Evolutionary conservation across 1,140 invertebrate genomes (phyloP).

Genomic region (Hydropsyche tenuis): DNA sequence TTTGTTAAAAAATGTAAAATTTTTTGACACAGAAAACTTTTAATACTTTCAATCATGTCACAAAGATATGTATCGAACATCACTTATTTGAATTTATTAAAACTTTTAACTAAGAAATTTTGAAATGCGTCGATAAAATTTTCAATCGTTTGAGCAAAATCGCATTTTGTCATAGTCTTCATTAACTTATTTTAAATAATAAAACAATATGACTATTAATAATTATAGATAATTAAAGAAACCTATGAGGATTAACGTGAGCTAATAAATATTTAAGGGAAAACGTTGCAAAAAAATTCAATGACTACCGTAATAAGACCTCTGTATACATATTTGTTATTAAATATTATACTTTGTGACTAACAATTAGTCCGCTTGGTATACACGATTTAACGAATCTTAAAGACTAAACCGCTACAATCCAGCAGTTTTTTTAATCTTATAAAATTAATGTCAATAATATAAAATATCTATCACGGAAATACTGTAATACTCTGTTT

Average conservation of each 20-base stretch:
- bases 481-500: slow-evolving; percentile 35
- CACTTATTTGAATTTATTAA: not conserved
- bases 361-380: slow-evolving; percentile 8
- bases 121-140: too few species aligned
- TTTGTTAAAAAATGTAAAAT: not conserved
- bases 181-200: slow-evolving; percentile 7
- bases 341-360: slow-evolving; percentile 3
- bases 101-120: too few species aligned
- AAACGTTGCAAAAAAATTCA: not conserved
- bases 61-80: slow-evolving; percentile 15
- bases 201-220: not conserved
- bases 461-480: slow-evolving; percentile 38
- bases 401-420: slow-evolving; percentile 3
- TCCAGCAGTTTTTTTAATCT: not conserved
- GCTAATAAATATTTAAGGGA: slow-evolving; percentile 4
- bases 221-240: not conserved
- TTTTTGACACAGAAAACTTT: not conserved
- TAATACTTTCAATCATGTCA: not conserved
- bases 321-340: not conserved
- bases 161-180: not conserved
- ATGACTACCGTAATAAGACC: slow-evolving; percentile 1
- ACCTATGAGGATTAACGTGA: too few species aligned
- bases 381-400: slow-evolving; percentile 23
- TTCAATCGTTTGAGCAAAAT: too few species aligned
- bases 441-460: slow-evolving; percentile 41